Evolutionary conservation across 2,888 invertebrate genomes (phyloP).

Genomic region (Coelinius sp.): DNA sequence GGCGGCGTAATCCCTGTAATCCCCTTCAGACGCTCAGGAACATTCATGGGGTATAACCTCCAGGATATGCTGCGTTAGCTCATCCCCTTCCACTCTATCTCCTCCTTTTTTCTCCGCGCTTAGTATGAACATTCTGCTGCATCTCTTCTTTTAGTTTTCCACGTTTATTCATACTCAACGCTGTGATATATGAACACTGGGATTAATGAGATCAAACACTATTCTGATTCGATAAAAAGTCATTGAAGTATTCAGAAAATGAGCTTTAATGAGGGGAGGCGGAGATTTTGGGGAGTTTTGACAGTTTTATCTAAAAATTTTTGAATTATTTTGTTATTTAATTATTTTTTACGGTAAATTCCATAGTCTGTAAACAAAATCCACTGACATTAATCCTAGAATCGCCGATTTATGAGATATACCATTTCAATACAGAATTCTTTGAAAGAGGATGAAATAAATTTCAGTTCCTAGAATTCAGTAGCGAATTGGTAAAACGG

Average conservation of each 20-base stretch:
- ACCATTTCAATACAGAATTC: no score
- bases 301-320: no score
- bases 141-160: neutral
- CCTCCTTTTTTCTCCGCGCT: neutral
- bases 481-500: no score
- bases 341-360: no score
- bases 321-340: no score
- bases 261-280: no score
- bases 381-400: no score
- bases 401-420: no score
- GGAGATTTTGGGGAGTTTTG: no score
- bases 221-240: conserved; percentile 7
- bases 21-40: conserved; percentile 16
- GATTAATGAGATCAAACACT: conserved; percentile 2
- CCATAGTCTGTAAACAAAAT: no score
- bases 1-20: conserved; percentile 13
- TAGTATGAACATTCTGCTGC: neutral
- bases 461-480: no score
- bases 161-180: neutral
- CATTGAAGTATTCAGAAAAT: neutral
- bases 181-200: neutral
- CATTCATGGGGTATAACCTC: conserved; percentile 21
- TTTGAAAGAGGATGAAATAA: no score
- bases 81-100: neutral
- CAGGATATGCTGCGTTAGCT: conserved; percentile 28